Evolutionary conservation across 2,797 vertebrate genomes (phyloP), one percentile per base, ranked within the genome.

Genomic region (Brachyrhaphis roseni): DNA sequence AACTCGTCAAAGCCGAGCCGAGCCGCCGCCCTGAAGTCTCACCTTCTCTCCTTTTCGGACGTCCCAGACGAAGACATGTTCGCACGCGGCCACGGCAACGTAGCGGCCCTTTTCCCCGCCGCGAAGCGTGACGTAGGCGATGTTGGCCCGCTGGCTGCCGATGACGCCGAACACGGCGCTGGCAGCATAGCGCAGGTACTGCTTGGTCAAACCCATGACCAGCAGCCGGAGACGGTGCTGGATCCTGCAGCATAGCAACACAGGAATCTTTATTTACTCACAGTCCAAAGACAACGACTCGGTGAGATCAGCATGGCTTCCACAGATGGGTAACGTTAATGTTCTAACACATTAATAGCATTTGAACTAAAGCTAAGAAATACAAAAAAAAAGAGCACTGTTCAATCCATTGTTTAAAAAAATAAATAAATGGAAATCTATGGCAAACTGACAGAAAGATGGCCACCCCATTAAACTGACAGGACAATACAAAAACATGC

Each of bases 41-140:
- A 99, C 98, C 97, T 99, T 99, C 91, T 99, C 98, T 62, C 96
- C 97, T 91, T 98, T 99, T 18, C 98, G 94, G 8, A 96, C 90
- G 73, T 99, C 98, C 98, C 98, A 99, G 89, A 99, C 95, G 89
- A 99, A 98, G 64, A 99, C 97, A 12, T 99, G 98, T 74, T 99
- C 98, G 31, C 98, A 99, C 15, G 97, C 98, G 0, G 97, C 97
- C 36, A 96, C 97, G 0, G 98, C 98, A 15, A 98, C 96, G 1
- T 96, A 97, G 71, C 98, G 97, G 0, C 96, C 97, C 82, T 86
- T 97, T 91, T 99, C 98, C 0, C 97, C 97, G 0, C 97, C 97
- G 8, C 96, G 95, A 55, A 97, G 95, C 1, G 94, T 96, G 85
- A 99, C 97, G 53, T 96, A 98, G 0, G 91, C 92, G 36, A 96